Base-by-base conservation (phyloP, 2,113 vertebrate genomes). In the Casuarius casuarius region DNA sequence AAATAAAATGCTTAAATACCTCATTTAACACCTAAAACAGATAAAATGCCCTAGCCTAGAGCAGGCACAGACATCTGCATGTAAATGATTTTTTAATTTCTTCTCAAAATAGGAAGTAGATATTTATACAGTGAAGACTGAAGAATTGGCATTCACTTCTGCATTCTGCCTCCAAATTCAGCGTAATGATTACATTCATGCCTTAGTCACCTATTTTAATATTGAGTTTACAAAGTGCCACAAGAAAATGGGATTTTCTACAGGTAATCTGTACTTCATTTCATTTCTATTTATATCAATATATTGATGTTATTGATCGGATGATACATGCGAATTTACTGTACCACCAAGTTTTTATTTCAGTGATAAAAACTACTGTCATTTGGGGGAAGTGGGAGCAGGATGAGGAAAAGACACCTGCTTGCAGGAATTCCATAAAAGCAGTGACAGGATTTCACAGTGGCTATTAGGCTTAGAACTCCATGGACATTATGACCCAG, bases 211-310 rank as follows among this genome's bases (percentile, higher is more conserved):
- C 89, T 99, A 99, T 97, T 99, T 99, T 97, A 99, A 99, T 97
- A 99, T 99, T 3, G 99, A 99, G 97, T 99, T 99, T 98, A 99
- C 99, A 1, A 99, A 99, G 97, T 99, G 99, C 98, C 99, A 99
- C 97, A 99, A 99, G 91, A 99, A 99, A 95, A 99, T 99, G 14
- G 99, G 99, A 29, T 99, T 99, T 98, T 99, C 99, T 89, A 99
- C 99, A 96, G 99, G 99, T 99, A 96, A 97, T 91, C 48, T 59
- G 18, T 49, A 28, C 22, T 42, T 54, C n/a, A 66, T 54, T 68
- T 61, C 1, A n/a, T 81, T 79, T 87, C 54, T 68, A 1, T 79
- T 82, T 26, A 29, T 56, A 26, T 82, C 31, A 68, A 11, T 48
- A 9, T 66, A 6, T 68, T 51, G 56, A 22, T 79, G 46, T 42